Conservation (phyloP, 2,888 invertebrate genomes). For the Anodontia alba region DNA sequence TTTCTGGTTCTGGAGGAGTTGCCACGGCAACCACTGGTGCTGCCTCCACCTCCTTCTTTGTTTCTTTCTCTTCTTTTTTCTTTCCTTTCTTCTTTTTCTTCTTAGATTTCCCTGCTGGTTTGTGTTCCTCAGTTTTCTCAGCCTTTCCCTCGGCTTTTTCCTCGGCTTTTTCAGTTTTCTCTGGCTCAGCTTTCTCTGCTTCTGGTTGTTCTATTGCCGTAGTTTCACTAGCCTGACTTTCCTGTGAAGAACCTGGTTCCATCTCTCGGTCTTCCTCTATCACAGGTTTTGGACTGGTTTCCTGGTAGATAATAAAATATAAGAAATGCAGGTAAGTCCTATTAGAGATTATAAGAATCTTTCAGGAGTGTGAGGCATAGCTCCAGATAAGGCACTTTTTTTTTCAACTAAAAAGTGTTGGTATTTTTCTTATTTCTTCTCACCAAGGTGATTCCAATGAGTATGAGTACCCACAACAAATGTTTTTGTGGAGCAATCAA, state of each 20-base stretch:
- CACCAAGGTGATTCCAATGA: too few species aligned
- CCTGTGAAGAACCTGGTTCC: not conserved
- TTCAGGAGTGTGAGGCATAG: too few species aligned
- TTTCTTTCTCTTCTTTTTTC: constrained; percentile 46
- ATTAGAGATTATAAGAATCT: too few species aligned
- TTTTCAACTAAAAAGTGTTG: too few species aligned
- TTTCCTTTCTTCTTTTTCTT: constrained; percentile 76
- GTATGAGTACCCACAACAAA: too few species aligned
- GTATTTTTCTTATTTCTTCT: too few species aligned
- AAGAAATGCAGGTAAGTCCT: too few species aligned
- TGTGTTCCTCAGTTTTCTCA: constrained; percentile 43
- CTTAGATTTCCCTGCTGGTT: constrained; percentile 66
- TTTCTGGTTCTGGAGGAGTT: constrained; percentile 18
- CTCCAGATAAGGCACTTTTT: too few species aligned
- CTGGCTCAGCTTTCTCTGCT: constrained; percentile 2
- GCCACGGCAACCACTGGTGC: constrained; percentile 35
- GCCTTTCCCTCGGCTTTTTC: constrained; percentile 34
- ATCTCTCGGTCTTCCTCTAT: constrained; percentile 35
- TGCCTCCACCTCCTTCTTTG: constrained; percentile 62
- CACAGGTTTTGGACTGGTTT: constrained; percentile 41
- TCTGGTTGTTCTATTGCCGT: not conserved
- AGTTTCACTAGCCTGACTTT: not conserved
- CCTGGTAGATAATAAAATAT: constrained; percentile 29
- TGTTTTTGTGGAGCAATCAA: too few species aligned
- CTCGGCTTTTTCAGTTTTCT: constrained; percentile 36